Evolutionary conservation across 2,797 vertebrate genomes (phyloP), one percentile per base, ranked within the genome.

Genomic region (Myotis planiceps): DNA sequence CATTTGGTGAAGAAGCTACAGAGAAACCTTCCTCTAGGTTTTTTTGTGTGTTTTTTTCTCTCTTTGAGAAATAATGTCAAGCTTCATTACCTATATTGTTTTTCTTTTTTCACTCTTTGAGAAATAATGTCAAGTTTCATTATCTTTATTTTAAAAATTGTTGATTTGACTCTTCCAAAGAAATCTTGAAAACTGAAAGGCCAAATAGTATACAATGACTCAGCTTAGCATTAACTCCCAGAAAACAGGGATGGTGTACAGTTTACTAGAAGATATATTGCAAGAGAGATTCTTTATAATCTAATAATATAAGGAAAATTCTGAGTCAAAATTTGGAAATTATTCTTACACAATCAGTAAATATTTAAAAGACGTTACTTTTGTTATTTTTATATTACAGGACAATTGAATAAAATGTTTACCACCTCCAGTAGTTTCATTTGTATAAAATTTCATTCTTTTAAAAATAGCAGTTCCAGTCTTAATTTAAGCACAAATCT

Each of bases 251-350:
- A 72, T 27, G 29, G 14, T 80, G 6, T 21, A 25, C 23, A 72
- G 27, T 79, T 49, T 47, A 58, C 34, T 60, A 78, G 45, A 82
- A 82, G 39, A 78, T 78, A 69, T 45, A 53, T 13, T 45, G 4
- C 2, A 82, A 68, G 25, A 84, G n/a, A 5, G 4, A 4, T 71
- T 82, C 42, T 76, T 47, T 75, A 23, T 27, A 71, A 72, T 39
- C 47, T 60, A 63, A 42, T 55, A 71, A 79, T 8, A 72, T 95
- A 92, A 87, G 27, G 3, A 63, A 88, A 96, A 83, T 91, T 82
- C 29, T 90, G 13, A 96, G 9, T 18, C 45, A 68, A 88, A 92
- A 80, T 18, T 32, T 87, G 16, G n/a, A 91, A 60, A 45, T 23
- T 27, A 49, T 71, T 82, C 14, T 51, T 87, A 6, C 1, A 90